Percentiles rank a stretch among this genome's conserved stretches.
Conservation (phyloP, 2,113 vertebrate species). For the Pelmatolapia mariae region DNA sequence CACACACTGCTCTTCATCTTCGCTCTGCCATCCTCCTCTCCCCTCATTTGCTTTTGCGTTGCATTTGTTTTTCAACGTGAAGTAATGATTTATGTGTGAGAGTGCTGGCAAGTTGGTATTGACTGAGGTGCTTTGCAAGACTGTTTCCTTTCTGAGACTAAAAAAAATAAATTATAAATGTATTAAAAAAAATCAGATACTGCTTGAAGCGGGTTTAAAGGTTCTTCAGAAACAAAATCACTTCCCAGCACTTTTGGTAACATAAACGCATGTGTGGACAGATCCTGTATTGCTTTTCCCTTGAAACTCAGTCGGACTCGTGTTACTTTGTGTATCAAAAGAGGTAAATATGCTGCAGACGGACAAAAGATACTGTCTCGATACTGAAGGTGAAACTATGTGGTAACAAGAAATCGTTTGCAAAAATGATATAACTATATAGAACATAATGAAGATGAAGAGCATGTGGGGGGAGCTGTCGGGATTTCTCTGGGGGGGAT, state of each 20-base stretch:
- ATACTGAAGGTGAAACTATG: slow-evolving; percentile 26
- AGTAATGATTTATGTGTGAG: slow-evolving; percentile 25
- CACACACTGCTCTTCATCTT: slow-evolving; percentile 54
- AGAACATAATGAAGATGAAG: slow-evolving; percentile 41
- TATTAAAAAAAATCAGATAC: not conserved
- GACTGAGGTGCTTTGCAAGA: slow-evolving; percentile 7
- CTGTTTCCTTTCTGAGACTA: not conserved
- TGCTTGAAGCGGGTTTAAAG: not conserved
- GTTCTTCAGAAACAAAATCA: slow-evolving; percentile 19
- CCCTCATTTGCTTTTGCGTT: slow-evolving; percentile 18
- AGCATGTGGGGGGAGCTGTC: slow-evolving; percentile 57
- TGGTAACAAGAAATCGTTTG: slow-evolving; percentile 29
- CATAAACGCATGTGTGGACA: slow-evolving; percentile 45
- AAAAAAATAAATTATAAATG: not conserved
- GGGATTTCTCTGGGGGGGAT: slow-evolving; percentile 55
- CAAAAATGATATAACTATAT: not conserved
- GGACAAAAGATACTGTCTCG: slow-evolving; percentile 28
- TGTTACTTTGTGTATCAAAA: slow-evolving; percentile 49
- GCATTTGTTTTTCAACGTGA: slow-evolving; percentile 16
- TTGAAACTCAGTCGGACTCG: slow-evolving; percentile 26
- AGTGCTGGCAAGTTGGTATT: slow-evolving; percentile 31
- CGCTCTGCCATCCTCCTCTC: slow-evolving; percentile 13
- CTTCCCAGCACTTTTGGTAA: slow-evolving; percentile 37
- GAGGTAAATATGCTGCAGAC: slow-evolving; percentile 45
- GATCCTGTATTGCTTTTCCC: slow-evolving; percentile 32